Evolutionary conservation across 64 coral and sea anemone species (phyloP), one percentile per base, ranked within the genome.

Genomic region (Acropora tenuis): DNA sequence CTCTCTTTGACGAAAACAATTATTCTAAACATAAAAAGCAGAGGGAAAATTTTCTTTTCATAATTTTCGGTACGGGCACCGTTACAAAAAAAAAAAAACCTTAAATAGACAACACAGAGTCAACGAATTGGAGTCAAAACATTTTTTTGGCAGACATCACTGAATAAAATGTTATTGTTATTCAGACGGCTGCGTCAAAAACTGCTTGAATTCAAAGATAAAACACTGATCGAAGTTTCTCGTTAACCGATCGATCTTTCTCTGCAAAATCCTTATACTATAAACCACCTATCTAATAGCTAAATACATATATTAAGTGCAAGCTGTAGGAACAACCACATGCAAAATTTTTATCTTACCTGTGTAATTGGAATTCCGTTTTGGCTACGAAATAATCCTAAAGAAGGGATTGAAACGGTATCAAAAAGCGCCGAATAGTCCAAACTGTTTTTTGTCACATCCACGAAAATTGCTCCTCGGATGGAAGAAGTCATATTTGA

Each of bases 321-420:
- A 18, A 18, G 30, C n/a, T 1, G 46, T 67, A 69, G 13, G 15
- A 47, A 40, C 59, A 46, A n/a, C 44, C 69, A 7, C 5, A 68
- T 6, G 59, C 9, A 63, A 13, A 13, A 8, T 48, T 85, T 50
- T 11, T 12, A 85, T 18, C 18, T 13, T 85, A 85, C 82, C 82
- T 85, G 65, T 6, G 82, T 85, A 6, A 85, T 43, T 45, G 82
- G 82, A 85, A 71, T 48, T 71, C 61, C 45, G 16, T 47, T 50
- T 85, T 48, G 16, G 65, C 82, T 85, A 61, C 46, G 82, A 20
- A 85, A 68, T 43, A 85, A 71, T 10, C 82, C 82, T 10, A 85
- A 44, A 4, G 82, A 71, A 1, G 82, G 82, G 11, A 85, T 20
- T 18, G 65, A 48, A 44, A 47, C 65, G 66, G 63, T 49, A 7